phyloP scores from a whole-genome alignment of 2,797 vertebrate species.

The Sebastes nivosus region DNA sequence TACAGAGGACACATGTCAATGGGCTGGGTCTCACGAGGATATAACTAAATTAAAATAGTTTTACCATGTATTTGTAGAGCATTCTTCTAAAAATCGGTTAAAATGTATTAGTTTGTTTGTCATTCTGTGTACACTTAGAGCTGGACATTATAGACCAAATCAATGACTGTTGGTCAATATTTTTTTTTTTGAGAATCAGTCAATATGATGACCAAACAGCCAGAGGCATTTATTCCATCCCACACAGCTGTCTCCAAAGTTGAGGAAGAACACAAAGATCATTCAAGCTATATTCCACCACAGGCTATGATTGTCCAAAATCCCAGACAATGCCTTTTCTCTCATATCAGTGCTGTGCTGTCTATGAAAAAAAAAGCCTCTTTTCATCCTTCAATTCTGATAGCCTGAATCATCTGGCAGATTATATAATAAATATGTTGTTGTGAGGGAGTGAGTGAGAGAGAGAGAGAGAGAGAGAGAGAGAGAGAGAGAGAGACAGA shows the following conservation, averaged over 20 bases:
- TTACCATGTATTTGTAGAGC: neutral
- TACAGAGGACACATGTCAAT: no score
- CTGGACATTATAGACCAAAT: neutral
- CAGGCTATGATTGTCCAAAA: neutral
- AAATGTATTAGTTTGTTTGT: neutral
- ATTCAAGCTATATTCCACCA: neutral
- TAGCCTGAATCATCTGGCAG: conserved; percentile 56
- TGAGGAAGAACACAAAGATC: neutral
- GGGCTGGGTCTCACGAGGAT: no score
- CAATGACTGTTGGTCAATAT: neutral
- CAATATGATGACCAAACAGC: neutral
- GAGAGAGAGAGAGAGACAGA: neutral
- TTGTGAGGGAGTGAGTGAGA: conserved; percentile 21
- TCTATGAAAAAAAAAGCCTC: conserved; percentile 14
- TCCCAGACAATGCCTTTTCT: neutral
- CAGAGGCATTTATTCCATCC: neutral
- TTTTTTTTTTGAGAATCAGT: neutral
- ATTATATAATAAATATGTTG: conserved; percentile 65
- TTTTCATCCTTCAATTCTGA: conserved; percentile 38
- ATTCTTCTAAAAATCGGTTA: neutral
- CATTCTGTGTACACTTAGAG: neutral
- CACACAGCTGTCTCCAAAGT: conserved; percentile 26
- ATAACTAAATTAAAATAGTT: neutral
- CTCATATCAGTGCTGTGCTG: conserved; percentile 20
- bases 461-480: conserved; percentile 8